Evolutionary conservation across 2,888 invertebrate genomes (phyloP).

Genomic region (Cephus spinipes): DNA sequence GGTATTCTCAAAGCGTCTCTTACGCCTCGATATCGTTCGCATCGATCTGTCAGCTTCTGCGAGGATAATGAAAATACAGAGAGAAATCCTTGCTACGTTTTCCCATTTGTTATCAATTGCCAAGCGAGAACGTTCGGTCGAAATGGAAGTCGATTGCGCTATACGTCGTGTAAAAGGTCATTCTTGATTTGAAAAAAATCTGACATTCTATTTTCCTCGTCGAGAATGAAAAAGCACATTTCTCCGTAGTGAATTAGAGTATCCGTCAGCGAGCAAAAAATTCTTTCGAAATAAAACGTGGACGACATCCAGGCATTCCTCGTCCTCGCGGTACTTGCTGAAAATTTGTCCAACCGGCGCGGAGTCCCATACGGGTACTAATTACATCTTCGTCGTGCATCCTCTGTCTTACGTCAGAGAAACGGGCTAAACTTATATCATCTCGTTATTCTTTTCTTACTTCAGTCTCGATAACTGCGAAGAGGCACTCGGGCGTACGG

Average conservation of each 20-base stretch:
- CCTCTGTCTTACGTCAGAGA: not conserved
- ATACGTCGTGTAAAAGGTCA: not conserved
- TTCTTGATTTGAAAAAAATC: not conserved
- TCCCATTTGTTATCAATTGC: not conserved
- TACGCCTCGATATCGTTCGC: not conserved
- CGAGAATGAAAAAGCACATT: not conserved
- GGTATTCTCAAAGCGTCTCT: not conserved
- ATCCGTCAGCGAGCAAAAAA: not conserved
- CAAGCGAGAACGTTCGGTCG: not conserved
- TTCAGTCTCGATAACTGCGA: not conserved
- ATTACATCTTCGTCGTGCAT: not conserved
- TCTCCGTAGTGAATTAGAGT: not conserved
- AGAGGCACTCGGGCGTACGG: not conserved
- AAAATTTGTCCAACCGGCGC: not conserved
- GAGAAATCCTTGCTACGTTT: not conserved
- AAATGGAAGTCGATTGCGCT: not conserved
- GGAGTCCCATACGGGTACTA: not conserved
- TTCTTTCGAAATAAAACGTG: not conserved
- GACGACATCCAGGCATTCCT: not conserved
- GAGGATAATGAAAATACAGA: not conserved
- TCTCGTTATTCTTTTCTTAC: not conserved
- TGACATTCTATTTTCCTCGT: not conserved
- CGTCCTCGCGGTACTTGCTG: not conserved
- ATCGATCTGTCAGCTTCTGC: not conserved
- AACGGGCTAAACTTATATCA: not conserved